phyloP scores from a whole-genome alignment of 2,888 invertebrate genomes.

The Mantis religiosa region DNA sequence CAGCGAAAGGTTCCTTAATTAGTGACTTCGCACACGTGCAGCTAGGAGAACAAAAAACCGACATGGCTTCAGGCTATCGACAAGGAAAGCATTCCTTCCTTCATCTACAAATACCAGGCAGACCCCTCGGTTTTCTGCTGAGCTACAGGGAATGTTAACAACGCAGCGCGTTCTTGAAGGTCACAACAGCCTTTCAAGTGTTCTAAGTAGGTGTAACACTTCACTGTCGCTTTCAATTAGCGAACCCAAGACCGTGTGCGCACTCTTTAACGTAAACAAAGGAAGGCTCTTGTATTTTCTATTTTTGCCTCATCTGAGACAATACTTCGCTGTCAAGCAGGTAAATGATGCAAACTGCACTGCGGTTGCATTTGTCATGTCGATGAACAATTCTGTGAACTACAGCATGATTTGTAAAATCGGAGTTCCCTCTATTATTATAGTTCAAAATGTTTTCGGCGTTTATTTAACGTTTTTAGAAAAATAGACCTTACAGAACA shows the following conservation, averaged over 20 bases:
- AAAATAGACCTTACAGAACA: too few species aligned
- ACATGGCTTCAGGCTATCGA: background rate
- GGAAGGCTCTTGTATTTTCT: background rate
- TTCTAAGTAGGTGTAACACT: background rate
- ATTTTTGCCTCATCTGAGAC: background rate
- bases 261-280: background rate
- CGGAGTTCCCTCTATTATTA: too few species aligned
- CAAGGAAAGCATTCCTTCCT: background rate
- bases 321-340: background rate
- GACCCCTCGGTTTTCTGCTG: background rate
- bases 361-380: background rate
- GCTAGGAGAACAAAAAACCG: background rate
- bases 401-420: too few species aligned
- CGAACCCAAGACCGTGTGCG: background rate
- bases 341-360: background rate
- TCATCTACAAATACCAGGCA: background rate
- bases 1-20: background rate
- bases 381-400: too few species aligned
- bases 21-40: background rate
- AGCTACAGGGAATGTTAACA: background rate
- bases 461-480: too few species aligned
- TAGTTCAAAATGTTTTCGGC: too few species aligned
- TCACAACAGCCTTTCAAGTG: background rate
- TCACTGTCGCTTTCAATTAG: background rate
- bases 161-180: background rate